These are phyloP conservation scores for Squalus acanthias DNA, from an alignment of 2,797 vertebrate genomes.

Conservation along the genomic window DNA sequence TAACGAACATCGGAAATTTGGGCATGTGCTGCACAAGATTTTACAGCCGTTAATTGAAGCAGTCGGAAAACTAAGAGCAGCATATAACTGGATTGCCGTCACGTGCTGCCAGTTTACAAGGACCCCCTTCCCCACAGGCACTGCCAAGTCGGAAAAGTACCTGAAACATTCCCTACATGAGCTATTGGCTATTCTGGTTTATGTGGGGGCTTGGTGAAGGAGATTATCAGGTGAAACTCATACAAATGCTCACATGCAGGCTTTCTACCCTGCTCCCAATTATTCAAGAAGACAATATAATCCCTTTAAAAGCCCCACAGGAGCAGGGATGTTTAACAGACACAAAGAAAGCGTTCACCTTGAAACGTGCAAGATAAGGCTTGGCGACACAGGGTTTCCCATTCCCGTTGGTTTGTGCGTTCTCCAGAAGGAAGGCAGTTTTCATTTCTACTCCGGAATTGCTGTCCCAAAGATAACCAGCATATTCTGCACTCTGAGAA, in stretches of 20 bases:
- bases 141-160: neutral
- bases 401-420: constrained; percentile 65
- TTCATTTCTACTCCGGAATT: constrained; percentile 74
- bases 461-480: constrained; percentile 84
- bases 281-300: neutral
- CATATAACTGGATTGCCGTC: neutral
- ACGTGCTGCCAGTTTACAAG: neutral
- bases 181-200: neutral
- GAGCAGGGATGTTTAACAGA: neutral
- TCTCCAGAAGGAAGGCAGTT: constrained; percentile 61
- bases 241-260: neutral
- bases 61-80: neutral
- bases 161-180: neutral
- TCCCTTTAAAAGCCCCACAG: neutral
- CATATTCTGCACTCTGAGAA: constrained; percentile 67
- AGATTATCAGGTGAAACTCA: neutral
- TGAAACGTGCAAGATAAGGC: constrained; percentile 74
- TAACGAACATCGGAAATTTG: too few relatives aligned
- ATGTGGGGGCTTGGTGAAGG: neutral
- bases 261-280: neutral
- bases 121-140: neutral
- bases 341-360: constrained; percentile 56
- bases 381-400: constrained; percentile 56
- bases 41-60: neutral
- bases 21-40: too few relatives aligned